phyloP scores from a whole-genome alignment of 2,113 vertebrate species.

The Collichthys lucidus region DNA sequence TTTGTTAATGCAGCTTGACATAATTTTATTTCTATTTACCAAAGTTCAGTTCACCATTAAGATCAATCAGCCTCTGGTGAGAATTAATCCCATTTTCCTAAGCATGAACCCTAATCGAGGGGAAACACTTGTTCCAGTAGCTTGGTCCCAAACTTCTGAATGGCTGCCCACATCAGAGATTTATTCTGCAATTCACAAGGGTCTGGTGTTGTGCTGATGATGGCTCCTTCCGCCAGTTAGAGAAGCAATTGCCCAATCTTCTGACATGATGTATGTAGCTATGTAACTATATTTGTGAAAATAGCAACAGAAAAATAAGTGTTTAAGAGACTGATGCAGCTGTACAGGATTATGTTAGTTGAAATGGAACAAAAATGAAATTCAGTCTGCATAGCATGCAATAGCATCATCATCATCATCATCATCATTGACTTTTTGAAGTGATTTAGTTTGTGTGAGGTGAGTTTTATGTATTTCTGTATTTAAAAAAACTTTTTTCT shows the following conservation, averaged over 20 bases:
- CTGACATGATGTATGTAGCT: no score
- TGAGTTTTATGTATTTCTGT: background rate
- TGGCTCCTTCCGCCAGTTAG: background rate
- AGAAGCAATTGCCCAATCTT: background rate
- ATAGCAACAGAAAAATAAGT: no score
- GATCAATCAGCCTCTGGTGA: background rate
- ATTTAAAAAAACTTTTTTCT: background rate
- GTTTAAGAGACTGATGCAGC: no score
- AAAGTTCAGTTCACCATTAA: background rate
- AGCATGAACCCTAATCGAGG: background rate
- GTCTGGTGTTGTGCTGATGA: background rate
- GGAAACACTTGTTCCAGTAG: background rate
- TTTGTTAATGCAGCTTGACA: background rate
- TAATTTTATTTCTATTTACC: background rate
- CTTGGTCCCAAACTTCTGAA: background rate
- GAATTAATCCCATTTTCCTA: background rate
- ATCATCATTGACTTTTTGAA: no score
- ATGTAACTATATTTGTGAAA: no score
- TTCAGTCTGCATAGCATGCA: background rate
- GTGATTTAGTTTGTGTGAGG: no score
- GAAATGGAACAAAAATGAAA: background rate
- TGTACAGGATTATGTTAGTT: background rate
- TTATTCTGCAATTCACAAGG: background rate
- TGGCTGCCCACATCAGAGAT: background rate
- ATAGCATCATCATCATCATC: background rate